phyloP scores from a whole-genome alignment of 2,797 vertebrate species.

The Oophaga sylvatica region DNA sequence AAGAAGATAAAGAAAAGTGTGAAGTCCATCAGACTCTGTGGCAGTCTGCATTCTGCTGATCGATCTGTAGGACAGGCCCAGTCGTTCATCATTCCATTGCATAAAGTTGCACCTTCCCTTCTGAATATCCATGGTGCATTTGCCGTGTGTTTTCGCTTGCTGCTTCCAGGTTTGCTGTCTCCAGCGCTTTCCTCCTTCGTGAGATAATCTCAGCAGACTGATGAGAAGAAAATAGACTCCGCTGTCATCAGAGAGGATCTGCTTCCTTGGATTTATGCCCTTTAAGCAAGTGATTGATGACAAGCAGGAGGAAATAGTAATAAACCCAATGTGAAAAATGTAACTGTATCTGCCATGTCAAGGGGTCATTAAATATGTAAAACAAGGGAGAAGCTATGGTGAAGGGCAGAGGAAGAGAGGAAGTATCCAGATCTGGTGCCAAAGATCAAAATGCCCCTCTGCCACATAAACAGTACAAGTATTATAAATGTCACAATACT shows the following conservation, averaged over 20 bases:
- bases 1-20: no score
- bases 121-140: not conserved
- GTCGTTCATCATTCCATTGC: not conserved
- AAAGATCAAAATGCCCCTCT: not conserved
- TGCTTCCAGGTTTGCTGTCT: not conserved
- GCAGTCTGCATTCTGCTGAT: not conserved
- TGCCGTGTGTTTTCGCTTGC: not conserved
- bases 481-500: not conserved
- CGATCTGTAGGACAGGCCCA: not conserved
- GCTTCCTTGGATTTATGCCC: not conserved
- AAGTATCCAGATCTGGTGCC: not conserved
- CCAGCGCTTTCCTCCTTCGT: not conserved
- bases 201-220: not conserved
- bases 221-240: not conserved
- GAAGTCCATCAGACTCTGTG: not conserved
- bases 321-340: not conserved
- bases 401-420: not conserved
- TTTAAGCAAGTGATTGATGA: not conserved
- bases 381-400: no score
- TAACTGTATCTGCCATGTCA: not conserved
- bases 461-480: not conserved
- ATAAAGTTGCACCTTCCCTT: not conserved
- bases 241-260: not conserved
- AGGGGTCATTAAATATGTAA: not conserved
- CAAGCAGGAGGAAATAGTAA: not conserved